Base-by-base conservation (phyloP, 2,113 vertebrate genomes). In the Perognathus longimembris region DNA sequence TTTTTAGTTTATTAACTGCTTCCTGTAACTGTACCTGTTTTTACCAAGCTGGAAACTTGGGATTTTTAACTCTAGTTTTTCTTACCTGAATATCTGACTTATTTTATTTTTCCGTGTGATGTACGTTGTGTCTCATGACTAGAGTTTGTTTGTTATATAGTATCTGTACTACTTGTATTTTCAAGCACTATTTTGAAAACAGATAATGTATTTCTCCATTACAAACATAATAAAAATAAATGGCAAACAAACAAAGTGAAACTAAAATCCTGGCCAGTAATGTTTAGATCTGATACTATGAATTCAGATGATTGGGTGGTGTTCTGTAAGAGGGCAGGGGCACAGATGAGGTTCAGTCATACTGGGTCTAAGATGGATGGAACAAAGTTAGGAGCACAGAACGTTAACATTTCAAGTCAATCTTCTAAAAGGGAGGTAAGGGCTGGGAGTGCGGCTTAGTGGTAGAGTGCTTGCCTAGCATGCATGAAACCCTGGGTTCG, bases 161-260 rank as follows among this genome's bases (percentile, higher is more conserved):
- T 98, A 97, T 97, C 98, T 98, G 97, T 98, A 97, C 97, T 98
- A 96, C 97, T 98, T 98, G 97, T 98, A 98, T 98, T 98, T 98
- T 98, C 97, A 97, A 98, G 97, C 94, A 94, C 97, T 98, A 97
- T 98, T 98, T 98, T 98, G 98, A 98, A 98, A 98, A 98, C 97
- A 98, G 98, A 98, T 98, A 97, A 98, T 98, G 98, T 98, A 98
- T 98, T 98, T 98, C 97, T 98, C 98, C 97, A 98, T 97, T 98
- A 97, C 97, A 98, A 98, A 98, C 95, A 97, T 97, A 98, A 98
- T 98, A 98, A 98, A 98, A 98, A 97, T 70, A 87, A 95, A 97
- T 96, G 97, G 97, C 97, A 98, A 97, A 98, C 97, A 97, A 97
- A 97, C 95, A 97, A 34, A 92, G 80, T 89, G 89, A 87, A 91